These are phyloP conservation scores for Benitochromis conjunctus DNA, from an alignment of 2,113 vertebrate species.

Conservation along the genomic window DNA sequence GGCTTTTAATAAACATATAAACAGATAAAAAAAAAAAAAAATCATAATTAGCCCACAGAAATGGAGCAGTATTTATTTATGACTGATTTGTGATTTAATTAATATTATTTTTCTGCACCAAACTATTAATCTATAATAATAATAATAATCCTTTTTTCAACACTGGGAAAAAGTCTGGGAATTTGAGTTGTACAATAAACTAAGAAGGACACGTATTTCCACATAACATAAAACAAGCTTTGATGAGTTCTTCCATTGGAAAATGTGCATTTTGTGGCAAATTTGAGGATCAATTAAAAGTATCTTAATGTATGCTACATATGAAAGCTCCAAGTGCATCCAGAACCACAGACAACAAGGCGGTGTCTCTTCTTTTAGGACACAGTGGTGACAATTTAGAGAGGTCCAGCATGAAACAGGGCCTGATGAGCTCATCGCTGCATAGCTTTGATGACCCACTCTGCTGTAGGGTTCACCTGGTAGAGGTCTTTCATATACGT, in stretches of 20 bases:
- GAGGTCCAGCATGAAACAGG: background rate
- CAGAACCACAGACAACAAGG: background rate
- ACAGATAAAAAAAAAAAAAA: background rate
- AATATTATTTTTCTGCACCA: background rate
- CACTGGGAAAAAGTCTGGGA: background rate
- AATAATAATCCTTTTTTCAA: background rate
- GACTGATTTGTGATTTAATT: background rate
- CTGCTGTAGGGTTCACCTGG: constrained; percentile 89
- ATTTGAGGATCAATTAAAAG: background rate
- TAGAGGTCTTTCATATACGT: constrained; percentile 92
- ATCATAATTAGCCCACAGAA: background rate
- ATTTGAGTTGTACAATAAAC: background rate
- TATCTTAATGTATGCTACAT: background rate
- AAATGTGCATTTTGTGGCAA: background rate
- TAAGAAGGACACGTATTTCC: rapidly evolving
- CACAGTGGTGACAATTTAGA: background rate
- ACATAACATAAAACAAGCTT: background rate
- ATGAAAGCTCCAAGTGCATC: background rate
- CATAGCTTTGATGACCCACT: constrained; percentile 88
- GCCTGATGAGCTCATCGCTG: constrained; percentile 34
- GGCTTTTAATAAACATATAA: background rate
- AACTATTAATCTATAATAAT: background rate
- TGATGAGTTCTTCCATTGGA: background rate
- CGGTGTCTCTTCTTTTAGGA: background rate
- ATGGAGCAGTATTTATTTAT: background rate